These are phyloP conservation scores for Nixonia krombeini DNA, from an alignment of 1,140 invertebrate species.

Conservation along the genomic window DNA sequence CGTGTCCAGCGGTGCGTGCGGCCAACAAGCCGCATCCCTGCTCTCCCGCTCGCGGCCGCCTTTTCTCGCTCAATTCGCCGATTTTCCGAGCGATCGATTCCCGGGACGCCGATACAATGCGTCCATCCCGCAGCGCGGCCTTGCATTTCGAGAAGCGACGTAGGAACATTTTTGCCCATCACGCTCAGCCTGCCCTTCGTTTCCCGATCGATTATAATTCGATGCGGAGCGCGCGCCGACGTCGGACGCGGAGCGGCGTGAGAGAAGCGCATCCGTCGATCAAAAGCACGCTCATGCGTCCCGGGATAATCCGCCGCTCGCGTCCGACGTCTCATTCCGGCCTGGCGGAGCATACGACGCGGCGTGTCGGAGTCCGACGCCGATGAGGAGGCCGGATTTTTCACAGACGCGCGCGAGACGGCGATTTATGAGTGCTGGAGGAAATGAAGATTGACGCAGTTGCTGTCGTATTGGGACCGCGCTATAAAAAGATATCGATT, in stretches of 20 bases:
- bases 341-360: neutral
- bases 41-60: neutral
- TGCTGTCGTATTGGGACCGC: too few relatives aligned
- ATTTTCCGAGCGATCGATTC: too few relatives aligned
- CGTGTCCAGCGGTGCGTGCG: slow-evolving; percentile 32
- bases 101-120: neutral
- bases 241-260: neutral
- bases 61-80: too few relatives aligned
- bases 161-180: too few relatives aligned
- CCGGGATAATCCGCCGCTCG: slow-evolving; percentile 1
- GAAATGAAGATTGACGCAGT: too few relatives aligned
- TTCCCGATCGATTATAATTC: too few relatives aligned
- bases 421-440: too few relatives aligned
- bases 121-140: too few relatives aligned
- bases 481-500: too few relatives aligned
- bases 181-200: too few relatives aligned
- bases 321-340: neutral
- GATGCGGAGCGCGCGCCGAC: neutral
- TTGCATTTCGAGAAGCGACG: too few relatives aligned
- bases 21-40: slow-evolving; percentile 27
- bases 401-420: slow-evolving; percentile 2
- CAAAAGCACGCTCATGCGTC: slow-evolving; percentile 5
- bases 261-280: slow-evolving; percentile 3
- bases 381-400: neutral
- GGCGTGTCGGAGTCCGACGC: slow-evolving; percentile 1